Base-by-base conservation (phyloP, 2,113 vertebrate genomes). In the Psilopsiagon aurifrons region DNA sequence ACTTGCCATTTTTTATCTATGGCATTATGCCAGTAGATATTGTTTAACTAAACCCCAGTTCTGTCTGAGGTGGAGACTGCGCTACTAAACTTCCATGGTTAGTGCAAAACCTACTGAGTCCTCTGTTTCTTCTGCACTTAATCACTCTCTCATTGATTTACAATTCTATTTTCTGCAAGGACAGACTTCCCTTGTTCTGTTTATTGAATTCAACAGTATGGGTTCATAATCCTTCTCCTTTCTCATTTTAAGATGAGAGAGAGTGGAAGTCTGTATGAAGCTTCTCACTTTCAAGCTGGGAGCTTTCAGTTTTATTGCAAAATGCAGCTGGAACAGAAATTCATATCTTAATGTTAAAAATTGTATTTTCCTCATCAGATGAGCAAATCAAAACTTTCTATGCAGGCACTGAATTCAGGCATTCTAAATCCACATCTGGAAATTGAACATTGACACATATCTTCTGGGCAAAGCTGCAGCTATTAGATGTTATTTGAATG, bases 91-190 rank as follows among this genome's bases (percentile, higher is more conserved):
- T 84, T 93, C 52, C 57, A 64, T 69, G 69, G 69, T 84, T 94
- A 96, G 73, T 16, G 57, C 77, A 94, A 96, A 84, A 54, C 70
- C 77, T 82, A 91, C 69, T 1, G 10, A 96, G 80, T 46, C 37
- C 69, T 92, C 66, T 73, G 83, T 82, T 93, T 93, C 80, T 94
- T 82, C 88, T 89, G 73, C 66, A 69, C 66, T 86, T 94, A 93
- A 96, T 96, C 92, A 93, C 47, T 75, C 92, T 80, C 76, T 57
- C 81, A 95, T 86, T 88, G 95, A 95, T 94, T 95, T 95, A 95
- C 83, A 97, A 95, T 92, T 95, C 86, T 87, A 64, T 95, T 95
- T 95, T 94, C 95, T 96, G 86, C 88, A 92, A 93, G 83, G 94
- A 96, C 86, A 94, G 91, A 90, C 88, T 91, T 97, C 55, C 83